Evolutionary conservation across 1,140 invertebrate species (phyloP).

Genomic region (Pachyrhynchus sulphureomaculatus): DNA sequence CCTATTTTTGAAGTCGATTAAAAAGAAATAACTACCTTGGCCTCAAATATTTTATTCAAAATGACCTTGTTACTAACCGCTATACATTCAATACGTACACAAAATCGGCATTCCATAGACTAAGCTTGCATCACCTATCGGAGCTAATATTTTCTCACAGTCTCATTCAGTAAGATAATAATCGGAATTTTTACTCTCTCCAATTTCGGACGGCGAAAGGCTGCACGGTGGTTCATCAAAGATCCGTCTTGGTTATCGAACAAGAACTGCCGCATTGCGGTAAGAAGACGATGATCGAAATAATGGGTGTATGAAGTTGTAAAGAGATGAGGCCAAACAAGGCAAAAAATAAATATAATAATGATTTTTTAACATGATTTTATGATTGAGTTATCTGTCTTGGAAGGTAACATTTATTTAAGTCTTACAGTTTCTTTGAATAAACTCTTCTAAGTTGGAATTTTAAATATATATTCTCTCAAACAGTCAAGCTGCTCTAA

Average conservation of each 20-base stretch:
- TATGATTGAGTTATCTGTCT: not conserved
- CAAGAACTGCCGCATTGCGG: constrained; percentile 2
- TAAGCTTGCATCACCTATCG: constrained; percentile 17
- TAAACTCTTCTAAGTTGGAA: too few species aligned
- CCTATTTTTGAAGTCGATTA: too few species aligned
- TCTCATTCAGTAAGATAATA: constrained; percentile 22
- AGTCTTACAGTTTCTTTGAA: too few species aligned
- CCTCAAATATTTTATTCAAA: not conserved
- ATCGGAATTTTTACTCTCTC: constrained; percentile 22
- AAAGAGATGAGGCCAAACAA: not conserved
- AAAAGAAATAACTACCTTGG: too few species aligned
- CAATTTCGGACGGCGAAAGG: constrained; percentile 14
- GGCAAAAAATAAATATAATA: not conserved
- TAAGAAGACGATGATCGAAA: not conserved
- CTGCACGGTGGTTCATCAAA: constrained; percentile 2
- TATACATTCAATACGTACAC: constrained; percentile 10
- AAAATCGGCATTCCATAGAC: constrained; percentile 13
- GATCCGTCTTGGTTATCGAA: constrained; percentile 15
- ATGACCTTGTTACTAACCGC: constrained; percentile 7
- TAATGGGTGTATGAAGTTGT: not conserved
- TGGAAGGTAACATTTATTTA: too few species aligned
- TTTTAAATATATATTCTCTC: too few species aligned
- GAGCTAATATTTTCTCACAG: constrained; percentile 19
- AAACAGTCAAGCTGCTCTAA: too few species aligned
- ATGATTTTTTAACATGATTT: too few species aligned